These are phyloP conservation scores for Hirundo rustica DNA, from an alignment of 2,797 vertebrate genomes.

Conservation along the genomic window DNA sequence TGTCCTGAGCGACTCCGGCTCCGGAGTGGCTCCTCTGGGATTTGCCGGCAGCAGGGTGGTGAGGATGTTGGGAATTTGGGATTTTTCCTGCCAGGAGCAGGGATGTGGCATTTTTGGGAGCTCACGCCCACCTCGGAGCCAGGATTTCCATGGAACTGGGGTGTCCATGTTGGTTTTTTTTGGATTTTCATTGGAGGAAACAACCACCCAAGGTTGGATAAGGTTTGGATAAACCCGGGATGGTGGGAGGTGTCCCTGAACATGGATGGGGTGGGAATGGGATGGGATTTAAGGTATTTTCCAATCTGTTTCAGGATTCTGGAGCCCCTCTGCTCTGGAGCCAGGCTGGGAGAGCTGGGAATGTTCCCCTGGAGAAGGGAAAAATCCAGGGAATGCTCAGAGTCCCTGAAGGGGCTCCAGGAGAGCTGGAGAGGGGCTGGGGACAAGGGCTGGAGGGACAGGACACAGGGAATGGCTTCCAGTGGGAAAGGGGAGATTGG, in stretches of 20 bases:
- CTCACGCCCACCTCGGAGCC: fast-evolving
- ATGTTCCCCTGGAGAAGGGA: background rate
- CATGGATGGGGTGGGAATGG: background rate
- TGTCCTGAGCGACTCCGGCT: background rate
- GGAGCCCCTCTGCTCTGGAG: background rate
- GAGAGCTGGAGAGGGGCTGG: too few species aligned
- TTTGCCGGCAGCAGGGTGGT: background rate
- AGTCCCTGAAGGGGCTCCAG: too few species aligned
- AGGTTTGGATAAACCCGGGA: too few species aligned
- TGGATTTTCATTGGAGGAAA: background rate
- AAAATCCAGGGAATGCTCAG: too few species aligned
- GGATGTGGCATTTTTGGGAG: background rate
- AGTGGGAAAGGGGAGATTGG: too few species aligned
- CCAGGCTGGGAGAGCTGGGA: background rate
- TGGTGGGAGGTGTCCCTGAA: fast-evolving
- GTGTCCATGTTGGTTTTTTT: too few species aligned
- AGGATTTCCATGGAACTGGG: fast-evolving
- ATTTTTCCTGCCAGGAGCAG: background rate
- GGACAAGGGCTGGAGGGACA: too few species aligned
- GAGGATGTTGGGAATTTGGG: background rate
- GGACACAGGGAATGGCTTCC: too few species aligned
- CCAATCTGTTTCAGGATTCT: too few species aligned
- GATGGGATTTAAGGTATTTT: fast-evolving
- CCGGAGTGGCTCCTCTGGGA: background rate
- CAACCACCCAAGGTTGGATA: background rate